phyloP scores from a whole-genome alignment of 2,797 vertebrate species.

The Hydrolagus colliei region DNA sequence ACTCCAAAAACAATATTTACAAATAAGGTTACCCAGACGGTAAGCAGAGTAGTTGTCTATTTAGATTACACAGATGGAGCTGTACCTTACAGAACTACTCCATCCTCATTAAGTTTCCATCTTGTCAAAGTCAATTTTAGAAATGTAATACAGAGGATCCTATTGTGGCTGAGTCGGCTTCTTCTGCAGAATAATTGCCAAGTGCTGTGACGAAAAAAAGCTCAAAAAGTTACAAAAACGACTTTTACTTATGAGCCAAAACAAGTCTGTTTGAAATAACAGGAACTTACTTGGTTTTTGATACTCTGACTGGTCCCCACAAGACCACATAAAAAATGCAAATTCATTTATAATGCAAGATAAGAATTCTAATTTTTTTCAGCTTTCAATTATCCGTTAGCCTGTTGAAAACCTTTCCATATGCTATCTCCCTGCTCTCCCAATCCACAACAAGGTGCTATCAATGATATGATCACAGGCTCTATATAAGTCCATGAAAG shows the following conservation, averaged over 20 bases:
- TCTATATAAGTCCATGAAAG: no score
- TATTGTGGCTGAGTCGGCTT: neutral
- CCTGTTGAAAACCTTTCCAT: conserved; percentile 25
- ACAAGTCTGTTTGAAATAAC: conserved; percentile 34
- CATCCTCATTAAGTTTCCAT: neutral
- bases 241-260: conserved; percentile 36
- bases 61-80: neutral
- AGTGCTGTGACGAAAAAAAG: conserved; percentile 3
- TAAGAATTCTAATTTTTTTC: conserved; percentile 32
- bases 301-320: conserved; percentile 37
- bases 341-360: conserved; percentile 33
- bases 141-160: neutral
- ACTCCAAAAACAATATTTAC: neutral
- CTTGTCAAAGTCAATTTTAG: conserved; percentile 11
- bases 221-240: conserved; percentile 5
- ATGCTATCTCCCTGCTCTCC: neutral
- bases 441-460: neutral
- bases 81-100: neutral
- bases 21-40: neutral
- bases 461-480: neutral
- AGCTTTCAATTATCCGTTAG: conserved; percentile 32
- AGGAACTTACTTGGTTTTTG: conserved; percentile 34
- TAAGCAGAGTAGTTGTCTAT: neutral
- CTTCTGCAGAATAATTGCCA: conserved; percentile 25
- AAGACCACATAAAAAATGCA: conserved; percentile 23